Conservation (phyloP, 2,113 vertebrate genomes). For the Aphelocoma coerulescens region DNA sequence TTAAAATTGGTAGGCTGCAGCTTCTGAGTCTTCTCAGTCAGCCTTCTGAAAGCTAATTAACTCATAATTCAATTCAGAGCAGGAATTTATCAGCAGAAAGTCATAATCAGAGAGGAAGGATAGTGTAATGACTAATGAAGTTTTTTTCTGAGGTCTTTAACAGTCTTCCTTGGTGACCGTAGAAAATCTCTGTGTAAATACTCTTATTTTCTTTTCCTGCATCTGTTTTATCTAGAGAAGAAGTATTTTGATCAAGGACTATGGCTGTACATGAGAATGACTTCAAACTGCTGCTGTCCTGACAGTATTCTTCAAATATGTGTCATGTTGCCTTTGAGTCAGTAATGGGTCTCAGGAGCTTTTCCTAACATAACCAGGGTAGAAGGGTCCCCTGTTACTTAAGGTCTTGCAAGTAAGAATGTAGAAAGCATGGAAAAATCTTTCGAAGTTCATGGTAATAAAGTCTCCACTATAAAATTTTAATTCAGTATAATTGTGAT, state of each 20-base stretch:
- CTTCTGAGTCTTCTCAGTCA: not conserved
- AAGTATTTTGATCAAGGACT: not conserved
- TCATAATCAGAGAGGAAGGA: not conserved
- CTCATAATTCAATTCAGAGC: slow-evolving; percentile 12
- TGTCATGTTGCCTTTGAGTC: not conserved
- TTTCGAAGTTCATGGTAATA: not conserved
- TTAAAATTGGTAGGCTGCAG: not conserved
- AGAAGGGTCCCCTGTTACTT: not conserved
- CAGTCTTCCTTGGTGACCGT: not conserved
- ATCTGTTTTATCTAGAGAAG: not conserved
- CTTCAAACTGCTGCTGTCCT: not conserved
- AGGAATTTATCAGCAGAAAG: slow-evolving; percentile 2
- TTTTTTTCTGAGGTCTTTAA: not conserved
- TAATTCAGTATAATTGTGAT: not conserved
- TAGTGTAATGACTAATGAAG: not conserved
- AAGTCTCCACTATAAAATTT: not conserved
- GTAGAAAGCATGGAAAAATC: not conserved
- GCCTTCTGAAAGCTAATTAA: slow-evolving; percentile 22
- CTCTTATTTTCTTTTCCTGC: not conserved
- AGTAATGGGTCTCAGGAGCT: not conserved
- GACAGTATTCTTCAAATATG: not conserved
- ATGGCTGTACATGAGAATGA: not conserved
- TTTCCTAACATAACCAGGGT: not conserved
- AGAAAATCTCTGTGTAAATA: not conserved
- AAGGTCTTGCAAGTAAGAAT: not conserved